Base-by-base conservation (phyloP, 2,113 vertebrate genomes). In the Cryptomyrus ogoouensis region DNA sequence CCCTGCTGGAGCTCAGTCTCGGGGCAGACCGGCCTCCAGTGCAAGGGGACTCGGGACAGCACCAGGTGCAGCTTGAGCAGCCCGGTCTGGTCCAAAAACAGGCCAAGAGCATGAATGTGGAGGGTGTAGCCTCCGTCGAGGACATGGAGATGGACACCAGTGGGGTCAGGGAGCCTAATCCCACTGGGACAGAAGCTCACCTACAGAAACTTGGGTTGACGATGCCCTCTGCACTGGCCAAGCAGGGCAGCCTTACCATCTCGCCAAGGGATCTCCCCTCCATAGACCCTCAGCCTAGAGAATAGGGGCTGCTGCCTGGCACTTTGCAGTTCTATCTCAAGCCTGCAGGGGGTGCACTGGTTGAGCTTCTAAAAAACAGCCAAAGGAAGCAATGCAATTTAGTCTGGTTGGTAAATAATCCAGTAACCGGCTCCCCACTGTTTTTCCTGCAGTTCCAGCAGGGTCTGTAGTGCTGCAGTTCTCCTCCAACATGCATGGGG, bases 201-300 rank as follows among this genome's bases (percentile, higher is more conserved):
- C 91, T 99, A 98, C 96, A 99, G 96, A 0, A 98, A 99, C 94
- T 98, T 94, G 96, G 96, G 85, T 95, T 99, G 21, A 99, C 98
- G 0, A 93, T 98, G 80, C 96, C 98, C 0, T 99, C 98, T 0
- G 96, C 95, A 0, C 96, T 99, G 0, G 98, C 98, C 95, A 99
- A 99, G 94, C 49, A 24, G 1, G 98, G 95, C 0, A 96, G 97
- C 92, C 97, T 99, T 10, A 95, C 96, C 94, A 93, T 98, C 92
- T 98, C 98, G 52, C 97, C 96, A 0, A 97, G 99, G 91, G 98
- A 98, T 87, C 93, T 99, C 39, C 96, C 97, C 0, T 94, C 70
- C 9, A 74, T 66, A 50, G 95, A 96, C 86, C 94, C 93, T 7
- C 94, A 94, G 10, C 90, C 84, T 0, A 89, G 93, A 62, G 90